phyloP scores from a whole-genome alignment of 2,888 invertebrate species.

The Danaus chrysippus region DNA sequence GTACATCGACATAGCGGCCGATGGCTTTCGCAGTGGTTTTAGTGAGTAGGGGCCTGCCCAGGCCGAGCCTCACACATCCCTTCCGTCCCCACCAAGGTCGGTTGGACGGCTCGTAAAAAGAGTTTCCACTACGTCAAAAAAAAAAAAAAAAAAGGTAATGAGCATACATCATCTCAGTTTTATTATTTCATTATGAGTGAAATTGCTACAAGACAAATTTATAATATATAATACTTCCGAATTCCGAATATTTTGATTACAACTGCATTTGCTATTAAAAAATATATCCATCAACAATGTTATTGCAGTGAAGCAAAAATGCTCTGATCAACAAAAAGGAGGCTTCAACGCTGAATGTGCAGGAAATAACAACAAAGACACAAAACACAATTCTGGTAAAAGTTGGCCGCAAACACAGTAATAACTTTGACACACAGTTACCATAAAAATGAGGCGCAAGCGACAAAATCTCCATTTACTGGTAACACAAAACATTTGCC shows the following conservation, averaged over 20 bases:
- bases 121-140: too few relatives aligned
- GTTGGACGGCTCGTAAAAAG: too few relatives aligned
- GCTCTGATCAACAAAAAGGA: slow-evolving; percentile 10
- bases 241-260: background rate
- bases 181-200: too few relatives aligned
- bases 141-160: too few relatives aligned
- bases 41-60: too few relatives aligned
- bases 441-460: slow-evolving; percentile 54
- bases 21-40: too few relatives aligned
- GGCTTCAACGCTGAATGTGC: slow-evolving; percentile 20
- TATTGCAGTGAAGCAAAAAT: slow-evolving; percentile 2
- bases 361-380: slow-evolving; percentile 37
- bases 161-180: too few relatives aligned
- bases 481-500: slow-evolving; percentile 48
- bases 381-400: slow-evolving; percentile 46
- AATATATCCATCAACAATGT: slow-evolving; percentile 1
- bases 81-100: too few relatives aligned
- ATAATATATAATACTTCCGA: background rate
- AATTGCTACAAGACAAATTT: too few relatives aligned
- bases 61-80: too few relatives aligned
- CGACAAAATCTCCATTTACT: slow-evolving; percentile 53
- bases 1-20: too few relatives aligned
- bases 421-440: slow-evolving; percentile 50
- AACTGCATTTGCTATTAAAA: background rate
- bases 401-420: slow-evolving; percentile 43